Conservation (phyloP, 1,140 invertebrate species). For the Thereuonema tuberculata region DNA sequence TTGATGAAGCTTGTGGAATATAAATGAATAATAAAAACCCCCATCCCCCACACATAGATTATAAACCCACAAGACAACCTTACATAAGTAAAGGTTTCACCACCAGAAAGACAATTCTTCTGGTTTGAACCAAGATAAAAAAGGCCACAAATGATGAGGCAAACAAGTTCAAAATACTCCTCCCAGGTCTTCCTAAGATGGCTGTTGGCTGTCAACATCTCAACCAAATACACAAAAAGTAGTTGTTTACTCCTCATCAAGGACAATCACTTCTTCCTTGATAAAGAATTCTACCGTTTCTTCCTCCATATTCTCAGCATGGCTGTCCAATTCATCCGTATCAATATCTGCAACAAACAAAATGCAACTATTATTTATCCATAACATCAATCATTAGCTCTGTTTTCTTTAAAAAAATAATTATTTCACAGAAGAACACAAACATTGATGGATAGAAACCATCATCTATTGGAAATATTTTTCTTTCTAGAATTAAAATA, state of each 20-base stretch:
- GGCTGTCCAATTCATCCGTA: slow-evolving; percentile 74
- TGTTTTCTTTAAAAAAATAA: too few relatives aligned
- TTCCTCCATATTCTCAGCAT: slow-evolving; percentile 78
- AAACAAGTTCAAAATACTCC: background rate
- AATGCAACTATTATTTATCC: too few relatives aligned
- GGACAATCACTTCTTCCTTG: slow-evolving; percentile 77
- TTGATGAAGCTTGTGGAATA: background rate
- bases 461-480: too few relatives aligned
- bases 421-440: too few relatives aligned
- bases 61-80: background rate
- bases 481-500: too few relatives aligned
- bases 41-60: background rate
- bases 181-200: background rate
- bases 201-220: background rate
- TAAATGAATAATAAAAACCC: background rate
- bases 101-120: background rate
- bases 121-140: background rate
- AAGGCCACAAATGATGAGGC: background rate
- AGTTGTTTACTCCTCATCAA: slow-evolving; percentile 41
- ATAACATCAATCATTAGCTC: too few relatives aligned
- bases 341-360: slow-evolving; percentile 75
- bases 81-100: background rate
- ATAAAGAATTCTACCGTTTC: slow-evolving; percentile 95
- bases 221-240: background rate
- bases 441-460: too few relatives aligned